phyloP scores from a whole-genome alignment of 2,797 vertebrate species.

The Brachyalestes nurse region DNA sequence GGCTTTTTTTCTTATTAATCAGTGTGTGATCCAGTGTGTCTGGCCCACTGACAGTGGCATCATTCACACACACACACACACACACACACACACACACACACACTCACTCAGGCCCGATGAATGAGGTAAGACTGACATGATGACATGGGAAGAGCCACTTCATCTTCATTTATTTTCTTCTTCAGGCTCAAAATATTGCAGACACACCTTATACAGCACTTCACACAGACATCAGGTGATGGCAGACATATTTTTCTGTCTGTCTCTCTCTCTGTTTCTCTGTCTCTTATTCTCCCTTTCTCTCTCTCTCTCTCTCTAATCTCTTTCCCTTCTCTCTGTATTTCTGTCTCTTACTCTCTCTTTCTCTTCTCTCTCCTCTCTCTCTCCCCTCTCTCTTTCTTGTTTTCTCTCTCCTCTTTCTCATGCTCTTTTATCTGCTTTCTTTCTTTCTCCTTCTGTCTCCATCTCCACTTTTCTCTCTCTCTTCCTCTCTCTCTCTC shows the following conservation, averaged over 20 bases:
- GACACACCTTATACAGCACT: conserved; percentile 15
- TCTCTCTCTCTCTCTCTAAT: not conserved
- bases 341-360: not conserved
- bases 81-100: not conserved
- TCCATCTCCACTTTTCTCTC: not conserved
- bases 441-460: conserved; percentile 11
- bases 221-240: not conserved
- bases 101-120: not conserved
- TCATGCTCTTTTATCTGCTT: not conserved
- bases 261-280: too few relatives aligned
- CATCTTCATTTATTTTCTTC: conserved; percentile 42
- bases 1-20: conserved; percentile 43
- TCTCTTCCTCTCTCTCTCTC: not conserved
- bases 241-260: not conserved
- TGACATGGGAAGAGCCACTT: conserved; percentile 27
- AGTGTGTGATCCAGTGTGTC: conserved; percentile 37
- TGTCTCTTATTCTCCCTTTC: too few relatives aligned
- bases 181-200: conserved; percentile 29
- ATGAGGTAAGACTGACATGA: conserved; percentile 26
- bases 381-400: too few relatives aligned
- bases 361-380: not conserved
- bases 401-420: too few relatives aligned
- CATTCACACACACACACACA: conserved; percentile 11
- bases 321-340: not conserved
- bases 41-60: conserved; percentile 27